phyloP scores from a whole-genome alignment of 23 tunicate genomes.

The Trididemnum miniatum region DNA sequence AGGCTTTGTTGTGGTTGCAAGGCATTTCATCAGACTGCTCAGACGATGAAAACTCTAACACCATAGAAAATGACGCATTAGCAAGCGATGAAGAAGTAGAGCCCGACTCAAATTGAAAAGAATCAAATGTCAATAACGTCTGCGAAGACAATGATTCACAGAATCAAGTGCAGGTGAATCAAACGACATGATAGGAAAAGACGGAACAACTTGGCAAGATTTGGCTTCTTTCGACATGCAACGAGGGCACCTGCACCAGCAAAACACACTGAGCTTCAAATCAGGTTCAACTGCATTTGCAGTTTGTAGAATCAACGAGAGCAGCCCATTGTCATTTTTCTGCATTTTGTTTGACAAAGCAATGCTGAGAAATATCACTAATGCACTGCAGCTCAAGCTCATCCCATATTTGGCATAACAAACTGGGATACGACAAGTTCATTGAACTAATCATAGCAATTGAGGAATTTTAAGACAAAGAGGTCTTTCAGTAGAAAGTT shows the following conservation, averaged over 20 bases:
- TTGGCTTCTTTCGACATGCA: slow-evolving; percentile 19
- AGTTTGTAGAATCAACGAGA: background rate
- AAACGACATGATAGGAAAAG: slow-evolving; percentile 18
- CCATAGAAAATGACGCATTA: slow-evolving; percentile 3
- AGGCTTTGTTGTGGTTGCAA: slow-evolving; percentile 16
- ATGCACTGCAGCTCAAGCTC: slow-evolving; percentile 33
- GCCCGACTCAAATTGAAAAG: slow-evolving; percentile 17
- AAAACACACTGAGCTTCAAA: slow-evolving; percentile 20
- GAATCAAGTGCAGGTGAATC: slow-evolving; percentile 28
- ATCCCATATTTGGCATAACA: background rate
- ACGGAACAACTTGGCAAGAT: slow-evolving; percentile 29
- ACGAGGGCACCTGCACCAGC: slow-evolving; percentile 16
- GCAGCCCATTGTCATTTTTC: slow-evolving; percentile 1
- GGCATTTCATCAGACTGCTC: slow-evolving; percentile 22
- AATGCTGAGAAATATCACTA: slow-evolving; percentile 5
- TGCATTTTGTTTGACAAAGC: slow-evolving; percentile 10
- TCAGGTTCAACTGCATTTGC: too few relatives aligned
- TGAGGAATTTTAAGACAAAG: slow-evolving; percentile 15
- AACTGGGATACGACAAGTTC: slow-evolving; percentile 22
- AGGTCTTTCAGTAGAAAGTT: slow-evolving; percentile 22
- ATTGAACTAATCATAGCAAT: slow-evolving; percentile 14
- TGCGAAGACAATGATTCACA: slow-evolving; percentile 14
- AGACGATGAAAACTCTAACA: slow-evolving; percentile 26
- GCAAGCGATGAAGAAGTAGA: slow-evolving; percentile 2
- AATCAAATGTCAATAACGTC: slow-evolving; percentile 1